Conservation (phyloP, 2,888 invertebrate species). For the Tolmerus cingulatus region DNA sequence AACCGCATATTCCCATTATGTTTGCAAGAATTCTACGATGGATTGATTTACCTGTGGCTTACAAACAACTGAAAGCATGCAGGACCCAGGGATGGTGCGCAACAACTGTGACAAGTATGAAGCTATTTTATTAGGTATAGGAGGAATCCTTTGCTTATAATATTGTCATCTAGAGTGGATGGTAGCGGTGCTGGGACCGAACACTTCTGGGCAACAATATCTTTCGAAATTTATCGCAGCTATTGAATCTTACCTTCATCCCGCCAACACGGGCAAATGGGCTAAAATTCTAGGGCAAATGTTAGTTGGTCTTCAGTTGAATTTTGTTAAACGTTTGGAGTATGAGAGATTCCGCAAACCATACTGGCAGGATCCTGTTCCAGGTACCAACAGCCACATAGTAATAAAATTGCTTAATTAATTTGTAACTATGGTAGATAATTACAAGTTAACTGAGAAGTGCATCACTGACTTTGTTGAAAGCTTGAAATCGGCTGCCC, state of each 20-base stretch:
- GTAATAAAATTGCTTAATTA: neutral
- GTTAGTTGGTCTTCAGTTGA: slow-evolving; percentile 72
- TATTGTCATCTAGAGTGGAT: slow-evolving; percentile 64
- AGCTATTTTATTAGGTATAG: neutral
- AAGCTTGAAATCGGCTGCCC: slow-evolving; percentile 75
- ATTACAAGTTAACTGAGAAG: slow-evolving; percentile 76
- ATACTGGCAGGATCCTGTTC: slow-evolving; percentile 61
- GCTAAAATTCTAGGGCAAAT: slow-evolving; percentile 72
- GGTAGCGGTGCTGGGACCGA: slow-evolving; percentile 71
- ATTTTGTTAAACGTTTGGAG: slow-evolving; percentile 69
- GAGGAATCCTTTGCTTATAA: neutral
- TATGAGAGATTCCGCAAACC: slow-evolving; percentile 60
- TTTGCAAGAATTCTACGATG: slow-evolving; percentile 76
- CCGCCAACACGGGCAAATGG: slow-evolving; percentile 88
- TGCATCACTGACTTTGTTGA: slow-evolving; percentile 84
- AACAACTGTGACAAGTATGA: slow-evolving; percentile 48
- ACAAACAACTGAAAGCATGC: slow-evolving; percentile 71
- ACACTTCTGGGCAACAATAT: slow-evolving; percentile 74
- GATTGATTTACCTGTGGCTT: slow-evolving; percentile 80
- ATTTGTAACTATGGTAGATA: slow-evolving; percentile 64
- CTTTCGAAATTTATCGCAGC: slow-evolving; percentile 82
- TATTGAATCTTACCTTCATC: slow-evolving; percentile 87
- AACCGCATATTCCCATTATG: slow-evolving; percentile 80
- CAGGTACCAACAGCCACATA: slow-evolving; percentile 43
- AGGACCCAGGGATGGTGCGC: slow-evolving; percentile 65